Percentiles rank a stretch among this genome's conserved stretches.
Evolutionary conservation across 37 sponge, comb jelly and placozoan species (phyloP).

Genomic region (Spongia lamella): DNA sequence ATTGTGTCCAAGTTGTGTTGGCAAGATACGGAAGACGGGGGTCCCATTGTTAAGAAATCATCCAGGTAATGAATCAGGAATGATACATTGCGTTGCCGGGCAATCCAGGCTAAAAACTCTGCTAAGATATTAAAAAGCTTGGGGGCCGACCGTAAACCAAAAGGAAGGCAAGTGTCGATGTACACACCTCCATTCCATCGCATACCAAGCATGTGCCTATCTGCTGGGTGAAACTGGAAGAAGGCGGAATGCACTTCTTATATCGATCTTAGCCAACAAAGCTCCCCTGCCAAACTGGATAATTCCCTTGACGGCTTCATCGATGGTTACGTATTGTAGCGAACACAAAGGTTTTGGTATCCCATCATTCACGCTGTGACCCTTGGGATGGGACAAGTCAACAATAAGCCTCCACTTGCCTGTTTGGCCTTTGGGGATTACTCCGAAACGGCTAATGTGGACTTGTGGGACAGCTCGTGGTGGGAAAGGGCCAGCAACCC

Average conservation of each 20-base stretch:
- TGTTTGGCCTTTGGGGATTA: conserved; percentile 31
- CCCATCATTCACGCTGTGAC: conserved; percentile 49
- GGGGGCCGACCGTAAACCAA: too few species aligned
- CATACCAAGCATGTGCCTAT: conserved; percentile 35
- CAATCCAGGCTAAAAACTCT: conserved; percentile 22
- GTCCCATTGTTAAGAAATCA: conserved; percentile 20
- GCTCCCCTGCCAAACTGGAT: conserved; percentile 1
- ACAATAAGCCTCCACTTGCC: conserved; percentile 50
- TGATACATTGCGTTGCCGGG: background rate
- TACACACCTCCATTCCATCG: conserved; percentile 28
- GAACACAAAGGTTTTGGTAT: conserved; percentile 21
- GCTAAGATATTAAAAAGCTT: conserved; percentile 34
- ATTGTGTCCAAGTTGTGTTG: background rate
- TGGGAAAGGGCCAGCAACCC: conserved; percentile 26
- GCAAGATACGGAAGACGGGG: background rate
- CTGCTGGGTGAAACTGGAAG: conserved; percentile 44
- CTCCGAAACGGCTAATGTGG: conserved; percentile 13
- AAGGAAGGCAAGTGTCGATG: conserved; percentile 29
- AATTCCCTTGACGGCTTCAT: conserved; percentile 2
- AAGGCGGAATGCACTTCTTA: too few species aligned
- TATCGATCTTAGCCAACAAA: conserved; percentile 22
- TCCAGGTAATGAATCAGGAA: conserved; percentile 31
- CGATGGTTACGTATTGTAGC: conserved; percentile 9
- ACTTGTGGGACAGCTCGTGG: background rate
- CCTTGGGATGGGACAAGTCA: conserved; percentile 36